A percentile compares a stretch with the other conserved stretches of the same genome.
These are phyloP conservation scores for Drosophila suboccidentalis DNA, from an alignment of 2,888 invertebrate genomes.

Conservation along the genomic window DNA sequence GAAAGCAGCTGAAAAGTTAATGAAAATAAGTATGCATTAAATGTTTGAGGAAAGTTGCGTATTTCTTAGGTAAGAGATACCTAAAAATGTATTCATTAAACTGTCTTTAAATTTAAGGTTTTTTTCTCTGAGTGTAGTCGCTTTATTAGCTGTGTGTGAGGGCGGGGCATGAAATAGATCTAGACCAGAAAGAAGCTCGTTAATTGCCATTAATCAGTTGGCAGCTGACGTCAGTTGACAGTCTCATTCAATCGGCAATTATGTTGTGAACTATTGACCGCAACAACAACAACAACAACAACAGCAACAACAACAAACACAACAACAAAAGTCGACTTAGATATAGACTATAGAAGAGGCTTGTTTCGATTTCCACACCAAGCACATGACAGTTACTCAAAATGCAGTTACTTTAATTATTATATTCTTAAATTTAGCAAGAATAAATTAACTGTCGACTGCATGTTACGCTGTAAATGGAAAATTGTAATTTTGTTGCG, in stretches of 20 bases:
- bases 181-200: conserved; percentile 27
- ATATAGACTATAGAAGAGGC: not conserved
- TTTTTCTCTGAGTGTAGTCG: not conserved
- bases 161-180: conserved; percentile 8
- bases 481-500: too few species aligned
- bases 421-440: conserved; percentile 14
- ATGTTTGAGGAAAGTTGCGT: too few species aligned
- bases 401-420: conserved; percentile 58
- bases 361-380: conserved; percentile 33
- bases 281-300: conserved; percentile 31
- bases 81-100: too few species aligned
- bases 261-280: conserved; percentile 72
- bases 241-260: conserved; percentile 67
- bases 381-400: conserved; percentile 40
- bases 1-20: too few species aligned
- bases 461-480: not conserved
- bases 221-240: conserved; percentile 67
- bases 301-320: not conserved
- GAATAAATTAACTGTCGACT: not conserved
- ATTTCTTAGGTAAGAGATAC: too few species aligned
- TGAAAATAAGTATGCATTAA: too few species aligned
- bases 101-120: too few species aligned
- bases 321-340: conserved; percentile 2
- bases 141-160: not conserved
- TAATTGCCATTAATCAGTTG: conserved; percentile 72